These are phyloP conservation scores for Lepidochitona cinerea DNA, from an alignment of 2,888 invertebrate species.

Conservation along the genomic window DNA sequence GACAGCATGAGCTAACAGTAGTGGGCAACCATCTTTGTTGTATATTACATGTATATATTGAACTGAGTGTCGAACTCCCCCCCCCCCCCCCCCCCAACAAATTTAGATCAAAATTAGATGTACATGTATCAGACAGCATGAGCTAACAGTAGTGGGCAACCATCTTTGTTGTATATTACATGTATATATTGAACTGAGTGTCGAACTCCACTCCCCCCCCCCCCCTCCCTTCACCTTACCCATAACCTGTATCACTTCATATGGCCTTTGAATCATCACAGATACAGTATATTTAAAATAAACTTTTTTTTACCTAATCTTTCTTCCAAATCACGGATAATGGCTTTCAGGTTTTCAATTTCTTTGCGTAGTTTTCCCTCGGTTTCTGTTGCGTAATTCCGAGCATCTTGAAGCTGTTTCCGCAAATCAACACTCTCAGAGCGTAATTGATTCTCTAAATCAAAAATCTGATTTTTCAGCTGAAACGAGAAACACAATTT, in stretches of 20 bases:
- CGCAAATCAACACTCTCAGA: constrained; percentile 52
- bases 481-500: constrained; percentile 23
- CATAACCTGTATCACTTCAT: neutral
- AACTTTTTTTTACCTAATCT: constrained; percentile 57
- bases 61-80: neutral
- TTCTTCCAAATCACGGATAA: constrained; percentile 61
- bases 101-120: no score
- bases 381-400: constrained; percentile 44
- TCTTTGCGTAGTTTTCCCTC: constrained; percentile 60
- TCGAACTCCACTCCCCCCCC: neutral
- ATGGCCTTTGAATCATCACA: no score
- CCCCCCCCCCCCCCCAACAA: neutral
- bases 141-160: neutral
- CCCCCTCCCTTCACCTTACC: neutral
- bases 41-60: neutral
- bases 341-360: constrained; percentile 59
- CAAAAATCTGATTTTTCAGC: constrained; percentile 49
- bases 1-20: neutral
- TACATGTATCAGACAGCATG: no score
- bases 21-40: neutral
- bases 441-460: constrained; percentile 45
- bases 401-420: constrained; percentile 48
- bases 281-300: no score
- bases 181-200: neutral
- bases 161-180: neutral